A percentile compares a stretch with the other conserved stretches of the same genome.
Evolutionary conservation across 2,113 vertebrate species (phyloP).

Genomic region (Terrapene triunguis): DNA sequence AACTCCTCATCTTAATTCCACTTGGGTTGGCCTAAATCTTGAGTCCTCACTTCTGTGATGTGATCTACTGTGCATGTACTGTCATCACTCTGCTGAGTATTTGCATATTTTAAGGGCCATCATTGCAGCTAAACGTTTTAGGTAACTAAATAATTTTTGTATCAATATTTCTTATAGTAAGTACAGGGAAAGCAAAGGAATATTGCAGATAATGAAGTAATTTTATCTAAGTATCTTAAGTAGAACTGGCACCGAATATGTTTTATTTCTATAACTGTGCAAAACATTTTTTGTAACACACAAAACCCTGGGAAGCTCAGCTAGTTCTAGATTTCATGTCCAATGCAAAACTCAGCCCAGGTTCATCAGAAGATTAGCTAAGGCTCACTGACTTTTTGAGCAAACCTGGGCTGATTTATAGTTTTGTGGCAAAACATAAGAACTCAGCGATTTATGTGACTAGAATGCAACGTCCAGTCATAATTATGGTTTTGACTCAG

Average conservation of each 20-base stretch:
- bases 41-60: background rate
- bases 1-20: background rate
- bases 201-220: background rate
- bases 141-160: background rate
- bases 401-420: background rate
- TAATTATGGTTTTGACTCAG: background rate
- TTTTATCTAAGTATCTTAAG: background rate
- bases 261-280: background rate
- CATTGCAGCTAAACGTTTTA: background rate
- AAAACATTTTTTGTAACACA: background rate
- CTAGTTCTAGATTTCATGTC: background rate
- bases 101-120: background rate
- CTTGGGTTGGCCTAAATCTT: rapidly evolving
- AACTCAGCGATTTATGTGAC: background rate
- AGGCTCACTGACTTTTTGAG: background rate
- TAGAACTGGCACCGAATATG: background rate
- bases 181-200: background rate
- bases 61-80: background rate
- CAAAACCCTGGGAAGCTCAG: background rate
- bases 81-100: rapidly evolving
- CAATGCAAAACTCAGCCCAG: background rate
- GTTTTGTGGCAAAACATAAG: background rate
- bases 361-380: background rate
- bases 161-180: background rate
- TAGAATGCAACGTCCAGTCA: background rate